These are phyloP conservation scores for Zootermopsis nevadensis DNA, from an alignment of 2,888 invertebrate species.

Conservation along the genomic window DNA sequence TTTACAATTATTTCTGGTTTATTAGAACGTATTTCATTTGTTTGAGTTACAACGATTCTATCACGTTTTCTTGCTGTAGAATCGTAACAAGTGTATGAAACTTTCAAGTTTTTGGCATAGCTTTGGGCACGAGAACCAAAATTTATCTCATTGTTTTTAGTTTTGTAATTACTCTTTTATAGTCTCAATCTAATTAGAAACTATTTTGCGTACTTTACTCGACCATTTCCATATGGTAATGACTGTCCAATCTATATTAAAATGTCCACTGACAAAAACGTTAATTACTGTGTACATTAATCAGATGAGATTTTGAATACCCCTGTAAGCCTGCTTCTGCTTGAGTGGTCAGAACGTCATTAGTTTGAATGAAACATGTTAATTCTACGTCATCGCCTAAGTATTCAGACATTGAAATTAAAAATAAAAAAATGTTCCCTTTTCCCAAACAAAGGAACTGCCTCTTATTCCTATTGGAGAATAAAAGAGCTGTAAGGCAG, in stretches of 20 bases:
- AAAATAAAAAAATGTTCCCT: not conserved
- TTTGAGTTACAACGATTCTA: too few species aligned
- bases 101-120: too few species aligned
- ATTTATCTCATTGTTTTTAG: too few species aligned
- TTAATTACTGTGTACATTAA: conserved; percentile 30
- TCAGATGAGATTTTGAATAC: conserved; percentile 25
- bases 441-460: not conserved
- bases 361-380: conserved; percentile 1
- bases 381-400: not conserved
- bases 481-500: not conserved
- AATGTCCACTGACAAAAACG: conserved; percentile 25
- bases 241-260: conserved; percentile 24
- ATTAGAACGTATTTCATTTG: too few species aligned
- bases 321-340: not conserved
- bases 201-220: not conserved
- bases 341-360: not conserved
- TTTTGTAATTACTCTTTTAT: too few species aligned
- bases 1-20: too few species aligned
- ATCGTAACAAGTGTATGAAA: too few species aligned
- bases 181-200: not conserved
- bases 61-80: too few species aligned
- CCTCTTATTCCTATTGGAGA: not conserved
- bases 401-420: not conserved
- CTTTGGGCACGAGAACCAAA: too few species aligned
- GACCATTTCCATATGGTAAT: not conserved